Percentiles rank a stretch among this genome's conserved stretches.
phyloP scores from a whole-genome alignment of 2,888 invertebrate genomes.

The Acronicta aceris region DNA sequence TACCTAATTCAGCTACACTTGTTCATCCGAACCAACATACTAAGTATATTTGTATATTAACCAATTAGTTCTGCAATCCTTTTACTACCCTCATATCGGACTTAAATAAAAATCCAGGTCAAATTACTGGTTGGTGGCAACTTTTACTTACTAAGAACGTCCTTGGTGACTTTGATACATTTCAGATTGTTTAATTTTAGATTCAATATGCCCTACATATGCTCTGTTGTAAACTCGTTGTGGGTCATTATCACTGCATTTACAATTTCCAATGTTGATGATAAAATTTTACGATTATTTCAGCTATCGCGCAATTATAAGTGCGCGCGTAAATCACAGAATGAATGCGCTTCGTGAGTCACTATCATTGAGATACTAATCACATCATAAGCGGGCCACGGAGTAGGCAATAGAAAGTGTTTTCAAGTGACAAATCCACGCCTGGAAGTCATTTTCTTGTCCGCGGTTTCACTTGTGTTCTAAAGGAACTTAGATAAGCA shows the following conservation, averaged over 20 bases:
- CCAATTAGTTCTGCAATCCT: slow-evolving; percentile 53
- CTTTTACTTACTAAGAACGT: slow-evolving; percentile 69
- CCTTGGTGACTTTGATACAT: slow-evolving; percentile 65
- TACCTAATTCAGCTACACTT: too few relatives aligned
- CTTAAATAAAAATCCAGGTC: slow-evolving; percentile 62
- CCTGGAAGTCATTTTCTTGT: too few relatives aligned
- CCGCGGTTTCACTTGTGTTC: too few relatives aligned
- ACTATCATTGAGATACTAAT: neutral
- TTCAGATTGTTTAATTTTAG: slow-evolving; percentile 38
- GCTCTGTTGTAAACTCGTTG: slow-evolving; percentile 21
- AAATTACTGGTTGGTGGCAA: slow-evolving; percentile 59
- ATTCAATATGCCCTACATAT: slow-evolving; percentile 27
- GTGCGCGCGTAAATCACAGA: slow-evolving; percentile 18
- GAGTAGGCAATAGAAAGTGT: too few relatives aligned
- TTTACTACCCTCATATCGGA: slow-evolving; percentile 43
- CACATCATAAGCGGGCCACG: too few relatives aligned
- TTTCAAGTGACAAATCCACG: too few relatives aligned
- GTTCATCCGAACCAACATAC: too few relatives aligned
- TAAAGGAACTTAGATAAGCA: too few relatives aligned
- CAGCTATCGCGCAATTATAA: slow-evolving; percentile 18
- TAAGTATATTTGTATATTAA: neutral
- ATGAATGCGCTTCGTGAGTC: neutral
- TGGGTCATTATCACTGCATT: slow-evolving; percentile 51
- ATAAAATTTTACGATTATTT: slow-evolving; percentile 26
- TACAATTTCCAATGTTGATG: slow-evolving; percentile 30